Base-by-base conservation (phyloP, 2,888 invertebrate species). In the Eupithecia inturbata region DNA sequence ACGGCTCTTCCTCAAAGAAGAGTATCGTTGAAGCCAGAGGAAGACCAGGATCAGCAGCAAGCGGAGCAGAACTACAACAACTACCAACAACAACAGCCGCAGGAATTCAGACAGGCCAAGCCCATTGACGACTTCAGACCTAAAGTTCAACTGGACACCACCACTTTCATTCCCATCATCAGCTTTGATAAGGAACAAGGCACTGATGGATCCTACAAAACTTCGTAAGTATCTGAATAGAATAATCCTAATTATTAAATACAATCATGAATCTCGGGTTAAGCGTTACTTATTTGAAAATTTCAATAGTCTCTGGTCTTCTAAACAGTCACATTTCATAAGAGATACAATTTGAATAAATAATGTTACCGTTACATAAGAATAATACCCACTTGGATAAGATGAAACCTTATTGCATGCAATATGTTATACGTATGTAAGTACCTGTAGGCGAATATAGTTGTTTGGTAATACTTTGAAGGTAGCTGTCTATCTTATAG, bases 151-250 rank as follows among this genome's bases (percentile, higher is more conserved):
- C 80, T 92, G 71, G 95, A 95, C 62, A 95, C 96, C 26, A 96
- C 97, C 76, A 97, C 97, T n/a, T 96, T 93, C 89, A 97, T 97
- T 82, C 97, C 97, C 26, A 97, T 97, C 86, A 95, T 97, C 77
- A 95, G 96, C 80, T 97, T 97, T 89, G 97, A 97, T 85, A 97
- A 97, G 86, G 97, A 97, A 87, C 97, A 97, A 86, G 97, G 96
- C 78, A 96, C 96, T 79, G 97, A 97, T 91, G 97, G 97, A 83
- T 97, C 97, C 85, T 97, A 97, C 89, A 97, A 97, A 91, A 96
- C 97, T 75, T 89, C 97, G 97, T 97, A 93, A 95, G 95, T 78
- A 19, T 5, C 26, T 26, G 22, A 57, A 57, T 4, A 36, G 36
- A 36, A 36, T 36, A 36, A 7, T 36, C 31, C 31, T 36, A 36